These are phyloP conservation scores for Zelostemma sp. DNA, from an alignment of 1,140 invertebrate species.

Conservation along the genomic window DNA sequence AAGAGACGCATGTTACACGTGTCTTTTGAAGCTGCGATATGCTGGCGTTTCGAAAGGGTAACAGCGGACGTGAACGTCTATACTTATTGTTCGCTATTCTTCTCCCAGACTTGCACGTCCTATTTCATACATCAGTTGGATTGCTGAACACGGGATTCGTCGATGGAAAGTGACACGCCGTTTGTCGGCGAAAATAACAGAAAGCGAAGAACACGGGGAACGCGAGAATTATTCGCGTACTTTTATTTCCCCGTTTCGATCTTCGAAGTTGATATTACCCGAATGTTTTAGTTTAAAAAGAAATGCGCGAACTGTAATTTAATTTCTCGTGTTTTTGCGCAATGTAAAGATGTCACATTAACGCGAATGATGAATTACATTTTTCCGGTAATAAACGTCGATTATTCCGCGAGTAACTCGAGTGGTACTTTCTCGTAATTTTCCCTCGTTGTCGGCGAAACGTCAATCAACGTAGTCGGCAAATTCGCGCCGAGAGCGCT, in stretches of 20 bases:
- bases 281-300: too few species aligned
- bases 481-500: neutral
- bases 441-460: neutral
- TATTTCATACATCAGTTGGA: neutral
- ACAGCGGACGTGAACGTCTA: neutral
- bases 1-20: neutral
- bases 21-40: neutral
- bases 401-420: neutral
- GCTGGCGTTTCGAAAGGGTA: neutral
- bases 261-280: too few species aligned
- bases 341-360: neutral
- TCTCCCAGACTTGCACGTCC: neutral
- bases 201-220: neutral
- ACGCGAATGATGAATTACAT: neutral
- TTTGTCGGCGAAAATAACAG: neutral
- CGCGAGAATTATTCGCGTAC: neutral
- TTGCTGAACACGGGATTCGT: neutral
- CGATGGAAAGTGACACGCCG: neutral
- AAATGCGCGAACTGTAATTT: too few species aligned
- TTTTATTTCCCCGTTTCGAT: too few species aligned
- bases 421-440: neutral
- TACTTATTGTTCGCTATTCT: neutral
- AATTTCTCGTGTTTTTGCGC: too few species aligned
- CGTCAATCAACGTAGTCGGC: conserved; percentile 1
- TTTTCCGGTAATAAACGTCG: neutral